A percentile compares a stretch with the other conserved stretches of the same genome.
Conservation (phyloP, 2,113 vertebrate genomes). For the Crypturellus undulatus region DNA sequence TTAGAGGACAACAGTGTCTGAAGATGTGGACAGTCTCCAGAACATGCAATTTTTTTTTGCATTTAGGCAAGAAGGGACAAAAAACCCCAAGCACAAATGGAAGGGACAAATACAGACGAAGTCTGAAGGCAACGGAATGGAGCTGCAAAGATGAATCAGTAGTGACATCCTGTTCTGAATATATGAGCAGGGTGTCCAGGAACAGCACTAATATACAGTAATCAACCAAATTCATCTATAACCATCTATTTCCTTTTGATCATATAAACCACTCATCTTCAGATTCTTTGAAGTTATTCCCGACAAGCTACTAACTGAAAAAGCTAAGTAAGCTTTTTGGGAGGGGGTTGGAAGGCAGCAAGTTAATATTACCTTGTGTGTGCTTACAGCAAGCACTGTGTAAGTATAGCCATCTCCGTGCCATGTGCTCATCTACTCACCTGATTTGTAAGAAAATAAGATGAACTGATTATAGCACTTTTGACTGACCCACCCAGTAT, state of each 20-base stretch:
- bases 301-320: background rate
- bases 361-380: background rate
- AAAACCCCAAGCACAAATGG: background rate
- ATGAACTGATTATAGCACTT: background rate
- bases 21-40: background rate
- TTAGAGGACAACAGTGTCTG: background rate
- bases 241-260: background rate
- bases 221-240: background rate
- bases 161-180: background rate
- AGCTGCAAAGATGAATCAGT: background rate
- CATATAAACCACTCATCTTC: background rate
- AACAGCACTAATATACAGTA: background rate
- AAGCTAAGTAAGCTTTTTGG: background rate
- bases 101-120: constrained; percentile 29
- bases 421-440: background rate
- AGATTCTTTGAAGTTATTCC: background rate
- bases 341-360: background rate
- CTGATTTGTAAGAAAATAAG: background rate
- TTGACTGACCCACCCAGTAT: background rate
- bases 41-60: background rate
- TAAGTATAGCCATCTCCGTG: background rate
- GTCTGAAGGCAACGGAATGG: background rate
- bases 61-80: background rate
- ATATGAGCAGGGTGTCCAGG: background rate
- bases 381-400: background rate